A percentile compares a stretch with the other conserved stretches of the same genome.
These are phyloP conservation scores for Corydoras sp. DNA, from an alignment of 2,113 vertebrate species.

Conservation along the genomic window DNA sequence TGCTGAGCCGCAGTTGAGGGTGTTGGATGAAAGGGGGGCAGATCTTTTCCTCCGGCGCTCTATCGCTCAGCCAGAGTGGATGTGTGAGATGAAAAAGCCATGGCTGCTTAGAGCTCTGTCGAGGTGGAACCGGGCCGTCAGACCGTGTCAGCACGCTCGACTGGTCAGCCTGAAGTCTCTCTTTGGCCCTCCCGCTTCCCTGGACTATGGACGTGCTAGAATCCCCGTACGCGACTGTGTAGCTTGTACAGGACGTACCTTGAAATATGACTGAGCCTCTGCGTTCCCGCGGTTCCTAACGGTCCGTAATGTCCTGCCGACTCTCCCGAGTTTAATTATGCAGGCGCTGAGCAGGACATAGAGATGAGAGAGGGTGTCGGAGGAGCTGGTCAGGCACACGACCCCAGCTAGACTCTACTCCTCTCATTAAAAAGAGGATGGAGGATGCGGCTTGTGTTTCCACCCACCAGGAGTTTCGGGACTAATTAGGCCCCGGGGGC, in stretches of 20 bases:
- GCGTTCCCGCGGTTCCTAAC: background rate
- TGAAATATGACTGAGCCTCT: background rate
- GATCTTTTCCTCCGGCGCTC: background rate
- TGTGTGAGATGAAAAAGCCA: constrained; percentile 30
- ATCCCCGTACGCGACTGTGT: no score
- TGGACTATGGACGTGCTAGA: background rate
- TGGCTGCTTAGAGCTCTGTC: constrained; percentile 47
- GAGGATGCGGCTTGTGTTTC: constrained; percentile 16
- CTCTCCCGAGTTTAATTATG: constrained; percentile 48
- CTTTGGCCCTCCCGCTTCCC: constrained; percentile 28
- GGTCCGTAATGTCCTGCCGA: constrained; percentile 23
- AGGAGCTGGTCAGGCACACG: constrained; percentile 11
- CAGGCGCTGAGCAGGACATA: constrained; percentile 24
- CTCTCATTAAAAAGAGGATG: constrained; percentile 13
- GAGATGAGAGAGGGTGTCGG: constrained; percentile 32
- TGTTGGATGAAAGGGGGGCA: background rate
- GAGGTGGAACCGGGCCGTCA: constrained; percentile 54
- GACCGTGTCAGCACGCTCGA: constrained; percentile 59
- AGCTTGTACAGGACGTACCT: no score
- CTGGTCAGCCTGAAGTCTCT: constrained; percentile 59
- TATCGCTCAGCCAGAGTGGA: constrained; percentile 22
- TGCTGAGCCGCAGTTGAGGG: no score
- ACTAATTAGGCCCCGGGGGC: constrained; percentile 34
- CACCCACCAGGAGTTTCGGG: constrained; percentile 5
- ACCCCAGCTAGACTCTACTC: constrained; percentile 1